Base-by-base conservation (phyloP, 2,888 invertebrate species). In the Eupithecia dodoneata region DNA sequence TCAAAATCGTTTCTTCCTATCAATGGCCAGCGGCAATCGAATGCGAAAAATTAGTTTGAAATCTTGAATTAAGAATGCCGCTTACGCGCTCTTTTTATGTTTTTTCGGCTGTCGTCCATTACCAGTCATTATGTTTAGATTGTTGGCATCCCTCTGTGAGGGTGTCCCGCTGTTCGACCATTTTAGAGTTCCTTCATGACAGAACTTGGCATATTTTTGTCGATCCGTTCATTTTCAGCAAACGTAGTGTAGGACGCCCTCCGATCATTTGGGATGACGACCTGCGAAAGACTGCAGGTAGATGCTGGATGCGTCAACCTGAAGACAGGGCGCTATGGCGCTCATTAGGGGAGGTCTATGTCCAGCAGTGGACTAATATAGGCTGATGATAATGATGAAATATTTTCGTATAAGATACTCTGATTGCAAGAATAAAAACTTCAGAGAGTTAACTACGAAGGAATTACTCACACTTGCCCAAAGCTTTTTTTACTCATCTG, bases 81-180 rank as follows among this genome's bases (percentile, higher is more conserved):
- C 74, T 80, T 44, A 45, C 66, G 15, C 42, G 66, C 66, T 66
- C 67, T n/a, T 47, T 69, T 76, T 81, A 81, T 78, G 74, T 77
- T 80, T 79, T 83, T 85, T 85, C 67, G 49, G 49, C 47, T 65
- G 65, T 73, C 88, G 89, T 89, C 87, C 92, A 93, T 93, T 93
- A 92, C 88, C 79, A 87, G 87, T 89, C 90, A 92, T 92, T 92
- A 92, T 90, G 90, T 89, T 89, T 87, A 89, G 89, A 90, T 88
- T 88, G 87, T 89, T 89, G 90, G 88, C 87, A 86, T 90, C 89
- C 91, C 85, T 83, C 84, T 84, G 87, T 71, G 85, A 79, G 81
- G 90, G 82, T 84, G 84, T 85, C 93, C 91, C 88, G 92, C 92
- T 91, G 92, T 72, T 87, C 89, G 83, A 80, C 80, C 84, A 87